Evolutionary conservation across 1,140 invertebrate species (phyloP).

Genomic region (Artemia franciscana): DNA sequence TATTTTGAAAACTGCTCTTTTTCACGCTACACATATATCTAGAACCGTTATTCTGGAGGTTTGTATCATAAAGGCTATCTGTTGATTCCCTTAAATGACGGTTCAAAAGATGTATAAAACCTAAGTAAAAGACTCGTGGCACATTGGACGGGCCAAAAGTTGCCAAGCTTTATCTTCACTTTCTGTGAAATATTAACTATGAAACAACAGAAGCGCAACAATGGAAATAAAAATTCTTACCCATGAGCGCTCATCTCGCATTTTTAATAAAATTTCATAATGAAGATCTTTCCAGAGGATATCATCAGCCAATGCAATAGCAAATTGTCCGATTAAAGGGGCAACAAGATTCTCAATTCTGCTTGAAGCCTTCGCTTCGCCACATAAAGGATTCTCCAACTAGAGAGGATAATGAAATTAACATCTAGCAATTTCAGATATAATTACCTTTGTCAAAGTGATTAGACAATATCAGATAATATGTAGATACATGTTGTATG

Average conservation of each 20-base stretch:
- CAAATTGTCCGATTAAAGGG: slow-evolving; percentile 54
- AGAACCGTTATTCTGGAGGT: too few species aligned
- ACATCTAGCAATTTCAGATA: too few species aligned
- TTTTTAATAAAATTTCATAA: slow-evolving; percentile 69
- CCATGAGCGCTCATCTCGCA: slow-evolving; percentile 38
- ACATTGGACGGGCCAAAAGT: too few species aligned
- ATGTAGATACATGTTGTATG: too few species aligned
- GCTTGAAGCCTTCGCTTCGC: slow-evolving; percentile 29
- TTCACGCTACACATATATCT: too few species aligned
- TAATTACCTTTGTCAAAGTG: too few species aligned
- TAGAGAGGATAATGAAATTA: slow-evolving; percentile 14
- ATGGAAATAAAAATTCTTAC: slow-evolving; percentile 15
- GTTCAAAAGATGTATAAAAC: too few species aligned
- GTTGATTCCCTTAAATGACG: too few species aligned
- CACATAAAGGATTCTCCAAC: slow-evolving; percentile 49
- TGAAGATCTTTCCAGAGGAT: slow-evolving; percentile 65
- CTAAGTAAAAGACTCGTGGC: too few species aligned
- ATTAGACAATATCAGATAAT: too few species aligned
- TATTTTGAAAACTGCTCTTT: too few species aligned
- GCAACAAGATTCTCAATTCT: slow-evolving; percentile 36
- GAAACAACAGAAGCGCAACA: background rate
- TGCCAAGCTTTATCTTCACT: background rate
- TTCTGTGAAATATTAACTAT: background rate
- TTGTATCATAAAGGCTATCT: too few species aligned
- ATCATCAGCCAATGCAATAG: slow-evolving; percentile 55